Conservation (phyloP, 2,113 vertebrate genomes). For the Barbus barbus region DNA sequence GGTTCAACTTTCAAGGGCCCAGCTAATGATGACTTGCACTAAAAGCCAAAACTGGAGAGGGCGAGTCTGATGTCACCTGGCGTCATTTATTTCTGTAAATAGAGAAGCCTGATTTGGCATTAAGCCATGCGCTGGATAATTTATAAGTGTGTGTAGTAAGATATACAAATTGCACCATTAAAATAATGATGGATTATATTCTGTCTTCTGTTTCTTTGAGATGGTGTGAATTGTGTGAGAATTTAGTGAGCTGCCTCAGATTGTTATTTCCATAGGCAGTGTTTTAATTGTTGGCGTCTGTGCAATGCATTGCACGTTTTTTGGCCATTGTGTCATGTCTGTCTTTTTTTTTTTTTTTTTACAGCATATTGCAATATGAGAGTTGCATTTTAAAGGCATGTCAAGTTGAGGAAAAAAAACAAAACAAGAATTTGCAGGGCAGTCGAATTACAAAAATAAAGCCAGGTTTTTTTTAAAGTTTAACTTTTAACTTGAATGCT, state of each 20-base stretch:
- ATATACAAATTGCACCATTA: slow-evolving; percentile 59
- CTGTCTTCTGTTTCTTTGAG: slow-evolving; percentile 29
- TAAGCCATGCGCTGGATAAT: slow-evolving; percentile 65
- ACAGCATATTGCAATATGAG: no score
- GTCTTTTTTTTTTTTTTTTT: neutral
- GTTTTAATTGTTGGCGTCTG: no score
- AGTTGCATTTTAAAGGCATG: no score
- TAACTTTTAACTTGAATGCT: no score
- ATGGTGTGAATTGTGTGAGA: neutral
- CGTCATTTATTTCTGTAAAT: slow-evolving; percentile 68
- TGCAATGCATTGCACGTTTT: neutral
- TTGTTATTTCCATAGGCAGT: neutral
- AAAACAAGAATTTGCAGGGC: no score
- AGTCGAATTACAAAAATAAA: no score
- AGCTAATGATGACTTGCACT: slow-evolving; percentile 88
- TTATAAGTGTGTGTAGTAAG: slow-evolving; percentile 67
- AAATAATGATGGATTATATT: slow-evolving; percentile 54
- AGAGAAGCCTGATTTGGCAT: slow-evolving; percentile 61
- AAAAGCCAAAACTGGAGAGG: slow-evolving; percentile 84
- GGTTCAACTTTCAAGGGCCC: slow-evolving; percentile 76
- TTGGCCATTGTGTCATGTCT: neutral
- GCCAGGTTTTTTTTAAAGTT: no score
- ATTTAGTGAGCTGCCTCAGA: neutral
- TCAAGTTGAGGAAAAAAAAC: no score
- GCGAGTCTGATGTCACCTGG: slow-evolving; percentile 82